Evolutionary conservation across 2,797 vertebrate genomes (phyloP).

Genomic region (Oreortyx pictus): DNA sequence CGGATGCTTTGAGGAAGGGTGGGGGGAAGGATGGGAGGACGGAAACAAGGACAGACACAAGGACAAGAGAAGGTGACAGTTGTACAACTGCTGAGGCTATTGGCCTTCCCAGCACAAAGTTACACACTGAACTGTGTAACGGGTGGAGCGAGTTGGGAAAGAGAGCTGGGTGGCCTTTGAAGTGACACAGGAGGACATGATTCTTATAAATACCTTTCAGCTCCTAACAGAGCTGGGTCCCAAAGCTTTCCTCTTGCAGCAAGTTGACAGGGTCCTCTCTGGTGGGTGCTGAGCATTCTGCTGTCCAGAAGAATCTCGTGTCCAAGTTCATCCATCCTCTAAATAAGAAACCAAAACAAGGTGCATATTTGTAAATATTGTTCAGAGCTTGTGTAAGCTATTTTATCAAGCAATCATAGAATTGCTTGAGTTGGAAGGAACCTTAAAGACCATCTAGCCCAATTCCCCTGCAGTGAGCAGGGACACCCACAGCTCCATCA

Average conservation of each 20-base stretch:
- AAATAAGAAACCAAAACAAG: background rate
- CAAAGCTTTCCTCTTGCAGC: background rate
- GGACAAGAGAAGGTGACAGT: constrained; percentile 10
- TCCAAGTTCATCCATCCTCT: background rate
- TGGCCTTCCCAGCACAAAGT: background rate
- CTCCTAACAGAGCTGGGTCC: background rate
- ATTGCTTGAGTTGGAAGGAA: too few species aligned
- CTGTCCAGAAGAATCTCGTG: background rate
- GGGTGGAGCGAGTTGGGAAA: background rate
- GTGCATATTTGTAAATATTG: background rate
- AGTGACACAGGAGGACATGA: constrained; percentile 1
- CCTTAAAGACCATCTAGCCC: too few species aligned
- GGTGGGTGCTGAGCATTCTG: background rate
- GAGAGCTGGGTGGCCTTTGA: background rate
- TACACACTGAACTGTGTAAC: background rate
- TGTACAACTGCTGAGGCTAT: background rate
- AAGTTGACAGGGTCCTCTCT: background rate
- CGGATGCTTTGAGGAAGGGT: background rate
- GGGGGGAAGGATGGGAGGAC: background rate
- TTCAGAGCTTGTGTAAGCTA: background rate
- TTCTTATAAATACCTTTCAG: constrained; percentile 23
- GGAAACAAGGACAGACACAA: background rate
- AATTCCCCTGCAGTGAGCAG: too few species aligned
- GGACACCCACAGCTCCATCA: too few species aligned
- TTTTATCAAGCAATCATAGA: background rate